These are phyloP conservation scores for Cheilosia pagana DNA, from an alignment of 2,888 invertebrate species.

Conservation along the genomic window DNA sequence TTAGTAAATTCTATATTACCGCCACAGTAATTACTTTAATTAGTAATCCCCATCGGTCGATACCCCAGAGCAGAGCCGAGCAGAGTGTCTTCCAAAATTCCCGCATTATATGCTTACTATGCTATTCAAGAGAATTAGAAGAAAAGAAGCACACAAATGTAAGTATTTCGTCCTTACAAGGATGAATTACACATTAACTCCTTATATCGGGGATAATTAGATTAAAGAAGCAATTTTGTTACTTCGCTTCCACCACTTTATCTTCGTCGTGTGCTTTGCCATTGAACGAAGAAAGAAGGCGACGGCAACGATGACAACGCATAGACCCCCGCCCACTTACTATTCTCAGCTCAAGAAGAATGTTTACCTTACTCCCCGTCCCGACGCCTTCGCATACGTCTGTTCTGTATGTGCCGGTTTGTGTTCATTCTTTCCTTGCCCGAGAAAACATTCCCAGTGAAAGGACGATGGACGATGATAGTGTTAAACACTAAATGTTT, in stretches of 20 bases:
- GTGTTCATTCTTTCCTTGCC: slow-evolving; percentile 30
- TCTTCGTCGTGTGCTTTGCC: slow-evolving; percentile 55
- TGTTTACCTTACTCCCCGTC: slow-evolving; percentile 21
- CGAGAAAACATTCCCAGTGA: slow-evolving; percentile 50
- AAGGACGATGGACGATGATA: slow-evolving; percentile 57
- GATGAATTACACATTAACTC: slow-evolving; percentile 75
- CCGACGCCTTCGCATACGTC: neutral
- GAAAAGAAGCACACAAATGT: slow-evolving; percentile 45
- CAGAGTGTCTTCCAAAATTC: slow-evolving; percentile 4
- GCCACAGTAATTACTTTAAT: slow-evolving; percentile 57
- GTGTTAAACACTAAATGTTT: slow-evolving; percentile 65
- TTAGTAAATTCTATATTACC: slow-evolving; percentile 66
- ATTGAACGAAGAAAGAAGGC: slow-evolving; percentile 29
- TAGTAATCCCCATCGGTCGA: slow-evolving; percentile 53
- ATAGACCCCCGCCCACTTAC: slow-evolving; percentile 43
- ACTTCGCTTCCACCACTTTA: slow-evolving; percentile 67
- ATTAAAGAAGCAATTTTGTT: slow-evolving; percentile 75
- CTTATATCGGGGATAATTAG: slow-evolving; percentile 74
- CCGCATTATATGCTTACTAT: slow-evolving; percentile 47
- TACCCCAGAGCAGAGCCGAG: slow-evolving; percentile 21
- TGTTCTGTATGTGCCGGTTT: neutral
- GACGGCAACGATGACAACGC: slow-evolving; percentile 10
- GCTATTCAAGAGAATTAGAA: slow-evolving; percentile 61
- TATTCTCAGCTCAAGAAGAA: slow-evolving; percentile 42
- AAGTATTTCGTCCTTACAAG: slow-evolving; percentile 71